Conservation (phyloP, 2,888 invertebrate genomes). For the Marronus borbonicus region DNA sequence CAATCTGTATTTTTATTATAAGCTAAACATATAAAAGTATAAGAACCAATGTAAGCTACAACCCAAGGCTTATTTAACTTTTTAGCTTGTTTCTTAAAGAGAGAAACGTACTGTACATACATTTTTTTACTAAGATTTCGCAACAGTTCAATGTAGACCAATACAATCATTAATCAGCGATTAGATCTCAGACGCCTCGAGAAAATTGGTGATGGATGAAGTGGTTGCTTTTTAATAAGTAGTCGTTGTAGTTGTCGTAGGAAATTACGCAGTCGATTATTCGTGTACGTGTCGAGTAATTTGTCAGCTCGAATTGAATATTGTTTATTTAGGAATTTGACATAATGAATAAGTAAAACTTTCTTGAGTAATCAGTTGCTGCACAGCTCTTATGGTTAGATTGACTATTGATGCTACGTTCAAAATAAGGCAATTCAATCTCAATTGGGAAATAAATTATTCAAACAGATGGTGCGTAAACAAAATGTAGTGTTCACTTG, state of each 20-base stretch:
- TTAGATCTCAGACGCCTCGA: slow-evolving; percentile 43
- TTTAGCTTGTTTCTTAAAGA: too few relatives aligned
- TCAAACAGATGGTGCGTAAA: not conserved
- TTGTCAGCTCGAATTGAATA: slow-evolving; percentile 39
- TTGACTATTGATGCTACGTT: not conserved
- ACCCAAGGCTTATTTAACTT: not conserved
- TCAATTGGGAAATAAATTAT: slow-evolving; percentile 1
- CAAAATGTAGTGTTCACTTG: not conserved
- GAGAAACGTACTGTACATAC: not conserved
- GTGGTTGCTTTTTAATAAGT: slow-evolving; percentile 44
- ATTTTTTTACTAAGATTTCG: slow-evolving; percentile 29
- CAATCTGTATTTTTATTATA: too few relatives aligned
- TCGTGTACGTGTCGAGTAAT: slow-evolving; percentile 46
- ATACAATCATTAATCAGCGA: slow-evolving; percentile 38
- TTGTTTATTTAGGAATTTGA: slow-evolving; percentile 28
- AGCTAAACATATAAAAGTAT: too few relatives aligned
- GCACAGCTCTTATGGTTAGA: not conserved
- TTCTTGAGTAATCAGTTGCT: slow-evolving; percentile 16
- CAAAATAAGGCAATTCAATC: not conserved
- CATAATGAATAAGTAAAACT: slow-evolving; percentile 39
- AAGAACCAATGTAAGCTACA: not conserved
- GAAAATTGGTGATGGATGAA: slow-evolving; percentile 41
- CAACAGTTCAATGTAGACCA: slow-evolving; percentile 17
- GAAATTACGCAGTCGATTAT: slow-evolving; percentile 45
- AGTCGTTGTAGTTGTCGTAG: slow-evolving; percentile 39